Evolutionary conservation across 2,888 invertebrate genomes (phyloP), one percentile per base, ranked within the genome.

Genomic region (Ptychoptera contaminata): DNA sequence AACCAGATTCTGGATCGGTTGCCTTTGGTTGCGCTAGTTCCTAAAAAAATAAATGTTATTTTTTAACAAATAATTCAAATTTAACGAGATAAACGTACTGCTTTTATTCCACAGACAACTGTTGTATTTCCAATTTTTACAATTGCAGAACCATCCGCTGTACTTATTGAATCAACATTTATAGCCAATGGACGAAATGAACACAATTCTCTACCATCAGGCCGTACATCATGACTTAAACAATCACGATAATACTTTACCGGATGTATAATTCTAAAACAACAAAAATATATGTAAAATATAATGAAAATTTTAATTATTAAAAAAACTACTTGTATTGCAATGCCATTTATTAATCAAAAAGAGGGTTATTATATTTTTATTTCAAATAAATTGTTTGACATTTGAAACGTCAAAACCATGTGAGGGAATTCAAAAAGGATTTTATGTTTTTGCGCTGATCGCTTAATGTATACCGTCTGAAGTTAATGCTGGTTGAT

Each of bases 51-150:
- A 43, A 40, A 45, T 7, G 38, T 5, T 23, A 5, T 23, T 23
- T 23, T 3, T 23, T 23, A 7, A 23, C 7, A 5, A 5, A 7
- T 23, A 5, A 23, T 5, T 11, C 37, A 31, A 37, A 37, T 10
- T 4, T 31, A 16, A 35, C 8, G n/a, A 11, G 15, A 40, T 23
- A 32, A 46, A 61, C 67, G 70, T 71, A 86, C 86, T 53, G 84
- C 79, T 70, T 87, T 84, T 45, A 90, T 79, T 7, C 88, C 88
- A 67, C 90, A 90, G 40, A 87, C 71, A 35, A 87, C 79, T 39
- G 80, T 78, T 2, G 88, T 87, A 55, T 82, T 81, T 15, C 91
- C 91, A 54, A 87, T 72, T 70, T 82, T 82, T 1, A 79, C 77
- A 37, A 83, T 70, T 3, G 83, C 76, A 3, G 84, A 85, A 39